Evolutionary conservation across 2,888 invertebrate species (phyloP).

Genomic region (Orthosia incerta): DNA sequence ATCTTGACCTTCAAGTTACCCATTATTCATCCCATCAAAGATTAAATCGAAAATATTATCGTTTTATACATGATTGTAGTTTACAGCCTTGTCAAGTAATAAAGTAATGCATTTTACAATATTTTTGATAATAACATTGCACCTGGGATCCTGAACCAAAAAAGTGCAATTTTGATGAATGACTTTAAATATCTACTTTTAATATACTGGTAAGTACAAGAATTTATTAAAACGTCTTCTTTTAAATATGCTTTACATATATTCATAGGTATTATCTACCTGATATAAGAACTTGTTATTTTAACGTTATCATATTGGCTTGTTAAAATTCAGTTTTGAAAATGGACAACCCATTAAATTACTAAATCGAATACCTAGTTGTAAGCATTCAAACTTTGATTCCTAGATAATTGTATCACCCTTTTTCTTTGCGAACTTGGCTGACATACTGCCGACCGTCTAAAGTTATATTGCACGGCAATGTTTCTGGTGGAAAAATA

Average conservation of each 20-base stretch:
- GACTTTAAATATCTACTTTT: slow-evolving; percentile 17
- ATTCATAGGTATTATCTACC: not conserved
- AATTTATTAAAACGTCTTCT: not conserved
- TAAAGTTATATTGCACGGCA: too few relatives aligned
- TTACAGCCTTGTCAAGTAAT: slow-evolving; percentile 61
- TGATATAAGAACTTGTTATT: not conserved
- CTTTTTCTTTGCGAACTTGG: too few relatives aligned
- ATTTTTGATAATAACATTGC: slow-evolving; percentile 45
- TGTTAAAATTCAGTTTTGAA: not conserved
- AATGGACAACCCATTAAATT: not conserved
- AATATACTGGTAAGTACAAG: not conserved
- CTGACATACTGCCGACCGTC: too few relatives aligned
- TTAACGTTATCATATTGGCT: not conserved
- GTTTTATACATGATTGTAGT: slow-evolving; percentile 49
- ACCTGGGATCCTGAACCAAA: slow-evolving; percentile 11
- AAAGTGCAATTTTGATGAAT: slow-evolving; percentile 53
- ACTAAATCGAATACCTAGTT: not conserved
- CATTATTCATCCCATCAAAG: slow-evolving; percentile 39
- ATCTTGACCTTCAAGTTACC: slow-evolving; percentile 25
- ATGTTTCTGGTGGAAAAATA: not conserved
- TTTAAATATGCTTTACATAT: not conserved
- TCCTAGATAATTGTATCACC: not conserved
- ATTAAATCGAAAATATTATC: slow-evolving; percentile 41
- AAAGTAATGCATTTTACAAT: slow-evolving; percentile 58
- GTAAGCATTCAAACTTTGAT: not conserved